Conservation (phyloP, 2,888 invertebrate genomes). For the Eulithis prunata region DNA sequence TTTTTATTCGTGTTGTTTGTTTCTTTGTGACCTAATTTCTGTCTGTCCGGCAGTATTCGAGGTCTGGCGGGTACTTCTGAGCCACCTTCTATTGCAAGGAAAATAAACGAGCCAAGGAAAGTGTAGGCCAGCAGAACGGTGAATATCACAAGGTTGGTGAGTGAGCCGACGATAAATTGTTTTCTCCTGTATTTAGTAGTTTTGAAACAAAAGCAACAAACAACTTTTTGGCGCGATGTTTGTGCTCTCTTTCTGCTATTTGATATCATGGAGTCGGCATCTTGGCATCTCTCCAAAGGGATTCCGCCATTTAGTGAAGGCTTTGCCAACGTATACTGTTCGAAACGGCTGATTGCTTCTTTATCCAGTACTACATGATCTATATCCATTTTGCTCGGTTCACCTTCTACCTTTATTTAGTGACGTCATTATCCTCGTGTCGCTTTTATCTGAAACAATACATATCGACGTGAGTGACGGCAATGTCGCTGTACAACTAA, state of each 20-base stretch:
- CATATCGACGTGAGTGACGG: constrained; percentile 47
- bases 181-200: constrained; percentile 81
- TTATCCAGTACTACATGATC: constrained; percentile 81
- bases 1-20: constrained; percentile 68
- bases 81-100: constrained; percentile 92
- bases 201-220: constrained; percentile 83
- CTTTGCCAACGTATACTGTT: constrained; percentile 80
- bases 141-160: constrained; percentile 93
- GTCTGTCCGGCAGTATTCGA: constrained; percentile 78
- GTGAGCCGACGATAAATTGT: constrained; percentile 88
- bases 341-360: constrained; percentile 80
- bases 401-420: constrained; percentile 61
- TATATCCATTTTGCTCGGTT: constrained; percentile 72
- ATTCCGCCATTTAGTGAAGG: constrained; percentile 79
- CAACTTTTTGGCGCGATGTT: constrained; percentile 79
- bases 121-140: constrained; percentile 92
- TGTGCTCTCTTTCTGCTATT: constrained; percentile 79
- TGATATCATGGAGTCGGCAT: constrained; percentile 78
- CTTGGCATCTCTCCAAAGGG: constrained; percentile 83
- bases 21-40: constrained; percentile 81
- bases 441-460: constrained; percentile 73
- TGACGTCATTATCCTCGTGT: constrained; percentile 63
- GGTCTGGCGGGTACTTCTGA: constrained; percentile 81
- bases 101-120: constrained; percentile 90
- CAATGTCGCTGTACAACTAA: constrained; percentile 50